Evolutionary conservation across 2,888 invertebrate species (phyloP).

Genomic region (Molanna angustata): DNA sequence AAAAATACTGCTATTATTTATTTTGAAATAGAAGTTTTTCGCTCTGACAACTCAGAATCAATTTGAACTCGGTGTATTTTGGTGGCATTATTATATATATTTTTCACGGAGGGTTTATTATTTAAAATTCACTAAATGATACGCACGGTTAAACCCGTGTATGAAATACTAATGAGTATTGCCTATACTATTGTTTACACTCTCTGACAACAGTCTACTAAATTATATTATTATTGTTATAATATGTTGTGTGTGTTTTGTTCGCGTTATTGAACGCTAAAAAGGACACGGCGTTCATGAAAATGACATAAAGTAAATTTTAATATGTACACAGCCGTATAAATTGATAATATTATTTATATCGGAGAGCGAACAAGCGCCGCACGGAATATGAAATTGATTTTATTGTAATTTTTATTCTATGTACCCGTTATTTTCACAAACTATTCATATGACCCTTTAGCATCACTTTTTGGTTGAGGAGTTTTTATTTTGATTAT

Average conservation of each 20-base stretch:
- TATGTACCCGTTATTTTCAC: neutral
- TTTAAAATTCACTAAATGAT: too few relatives aligned
- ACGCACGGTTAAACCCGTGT: too few relatives aligned
- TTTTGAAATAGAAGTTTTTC: too few relatives aligned
- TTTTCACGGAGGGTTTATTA: too few relatives aligned
- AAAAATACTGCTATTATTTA: too few relatives aligned
- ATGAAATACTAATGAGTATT: too few relatives aligned
- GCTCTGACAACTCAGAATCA: too few relatives aligned
- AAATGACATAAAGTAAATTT: conserved; percentile 12
- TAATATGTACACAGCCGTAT: conserved; percentile 6
- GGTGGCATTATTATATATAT: too few relatives aligned
- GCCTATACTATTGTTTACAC: too few relatives aligned
- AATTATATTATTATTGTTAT: too few relatives aligned
- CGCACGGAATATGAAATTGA: conserved; percentile 9
- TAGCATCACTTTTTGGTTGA: neutral
- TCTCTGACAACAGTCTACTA: too few relatives aligned
- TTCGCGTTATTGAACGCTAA: conserved; percentile 14
- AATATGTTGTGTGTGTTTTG: conserved; percentile 7
- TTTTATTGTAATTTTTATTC: neutral
- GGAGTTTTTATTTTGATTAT: neutral
- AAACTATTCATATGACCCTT: neutral
- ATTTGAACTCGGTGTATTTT: too few relatives aligned
- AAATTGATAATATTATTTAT: conserved; percentile 22
- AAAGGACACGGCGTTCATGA: conserved; percentile 17
- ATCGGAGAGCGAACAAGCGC: conserved; percentile 5